These are phyloP conservation scores for Eulemur mongoz DNA, from an alignment of 2,797 vertebrate genomes.

Conservation along the genomic window DNA sequence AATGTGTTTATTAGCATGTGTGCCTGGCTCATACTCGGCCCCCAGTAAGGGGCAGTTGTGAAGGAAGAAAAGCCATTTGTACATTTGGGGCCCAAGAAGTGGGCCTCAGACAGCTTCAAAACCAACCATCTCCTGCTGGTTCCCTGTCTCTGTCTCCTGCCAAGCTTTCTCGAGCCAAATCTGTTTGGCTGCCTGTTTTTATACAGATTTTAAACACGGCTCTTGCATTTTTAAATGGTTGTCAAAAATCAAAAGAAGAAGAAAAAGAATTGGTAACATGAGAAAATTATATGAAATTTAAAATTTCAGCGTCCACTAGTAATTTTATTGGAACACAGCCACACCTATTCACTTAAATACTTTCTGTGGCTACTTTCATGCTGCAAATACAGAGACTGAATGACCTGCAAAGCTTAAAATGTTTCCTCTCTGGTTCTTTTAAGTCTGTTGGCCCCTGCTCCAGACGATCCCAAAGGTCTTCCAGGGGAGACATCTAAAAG, in stretches of 20 bases:
- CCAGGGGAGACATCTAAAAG: not conserved
- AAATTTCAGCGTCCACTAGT: not conserved
- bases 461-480: not conserved
- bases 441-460: not conserved
- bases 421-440: not conserved
- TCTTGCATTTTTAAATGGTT: not conserved
- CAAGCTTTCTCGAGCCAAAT: not conserved
- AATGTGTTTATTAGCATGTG: no score
- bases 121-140: not conserved
- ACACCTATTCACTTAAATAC: not conserved
- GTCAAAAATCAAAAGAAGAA: not conserved
- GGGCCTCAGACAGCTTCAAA: not conserved
- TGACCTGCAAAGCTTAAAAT: not conserved
- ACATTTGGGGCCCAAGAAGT: not conserved
- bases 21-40: fast-evolving
- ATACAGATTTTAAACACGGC: not conserved
- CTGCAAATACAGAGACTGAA: not conserved
- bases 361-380: not conserved
- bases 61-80: not conserved
- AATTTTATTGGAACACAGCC: not conserved
- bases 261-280: not conserved
- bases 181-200: not conserved
- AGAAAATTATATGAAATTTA: not conserved
- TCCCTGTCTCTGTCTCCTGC: not conserved
- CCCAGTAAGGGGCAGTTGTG: not conserved